These are phyloP conservation scores for Drosophila fungiperda DNA, from an alignment of 2,888 invertebrate genomes.

Conservation along the genomic window DNA sequence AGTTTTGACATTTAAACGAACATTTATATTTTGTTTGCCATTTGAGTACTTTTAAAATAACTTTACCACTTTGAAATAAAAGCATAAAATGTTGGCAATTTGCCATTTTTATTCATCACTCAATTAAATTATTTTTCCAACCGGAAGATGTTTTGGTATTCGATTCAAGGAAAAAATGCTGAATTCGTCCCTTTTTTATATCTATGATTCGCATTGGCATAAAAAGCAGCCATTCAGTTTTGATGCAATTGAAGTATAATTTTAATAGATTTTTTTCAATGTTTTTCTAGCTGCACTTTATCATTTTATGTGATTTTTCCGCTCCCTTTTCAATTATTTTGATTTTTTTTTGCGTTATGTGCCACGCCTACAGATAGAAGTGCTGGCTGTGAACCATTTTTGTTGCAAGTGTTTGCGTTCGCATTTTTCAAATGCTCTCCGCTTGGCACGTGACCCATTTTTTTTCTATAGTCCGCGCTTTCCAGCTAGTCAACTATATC, in stretches of 20 bases:
- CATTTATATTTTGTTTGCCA: not conserved
- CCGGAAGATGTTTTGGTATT: not conserved
- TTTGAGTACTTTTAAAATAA: not conserved
- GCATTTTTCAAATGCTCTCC: constrained; percentile 54
- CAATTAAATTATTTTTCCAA: not conserved
- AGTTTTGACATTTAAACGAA: not conserved
- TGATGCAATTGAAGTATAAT: constrained; percentile 64
- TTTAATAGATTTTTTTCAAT: constrained; percentile 68
- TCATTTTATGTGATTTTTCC: not conserved
- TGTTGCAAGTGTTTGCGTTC: constrained; percentile 54
- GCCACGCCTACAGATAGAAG: constrained; percentile 46
- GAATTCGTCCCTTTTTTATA: not conserved
- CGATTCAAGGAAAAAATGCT: not conserved
- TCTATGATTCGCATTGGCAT: not conserved
- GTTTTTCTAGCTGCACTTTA: constrained; percentile 37
- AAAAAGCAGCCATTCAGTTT: constrained; percentile 39
- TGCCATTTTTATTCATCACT: no score
- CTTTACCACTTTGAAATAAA: not conserved
- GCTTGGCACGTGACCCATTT: constrained; percentile 63
- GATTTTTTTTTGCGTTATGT: constrained; percentile 28
- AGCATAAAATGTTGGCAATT: not conserved
- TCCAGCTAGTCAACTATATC: not conserved
- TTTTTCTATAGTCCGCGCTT: constrained; percentile 1
- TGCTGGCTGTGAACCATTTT: constrained; percentile 26
- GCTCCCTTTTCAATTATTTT: not conserved